These are phyloP conservation scores for Chrysemys picta DNA, from an alignment of 2,113 vertebrate species.

Conservation along the genomic window DNA sequence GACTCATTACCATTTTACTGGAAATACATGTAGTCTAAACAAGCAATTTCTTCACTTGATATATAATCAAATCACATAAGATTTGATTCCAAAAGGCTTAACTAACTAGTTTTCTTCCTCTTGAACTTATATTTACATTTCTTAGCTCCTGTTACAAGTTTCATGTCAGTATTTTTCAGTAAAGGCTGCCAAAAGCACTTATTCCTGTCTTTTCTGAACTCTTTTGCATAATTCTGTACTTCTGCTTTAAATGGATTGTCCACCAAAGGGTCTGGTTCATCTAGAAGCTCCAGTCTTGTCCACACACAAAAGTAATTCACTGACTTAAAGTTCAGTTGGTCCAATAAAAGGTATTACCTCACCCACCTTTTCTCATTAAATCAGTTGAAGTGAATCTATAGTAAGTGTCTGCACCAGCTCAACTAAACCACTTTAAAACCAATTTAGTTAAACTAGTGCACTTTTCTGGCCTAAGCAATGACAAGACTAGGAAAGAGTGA, in stretches of 20 bases:
- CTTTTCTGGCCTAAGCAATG: neutral
- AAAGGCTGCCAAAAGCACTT: slow-evolving; percentile 21
- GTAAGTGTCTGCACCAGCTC: neutral
- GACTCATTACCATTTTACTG: neutral
- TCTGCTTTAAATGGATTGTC: neutral
- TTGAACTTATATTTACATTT: slow-evolving; percentile 9
- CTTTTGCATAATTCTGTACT: neutral
- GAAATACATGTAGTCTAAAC: slow-evolving; percentile 16
- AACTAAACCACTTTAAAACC: neutral
- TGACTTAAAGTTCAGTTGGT: neutral
- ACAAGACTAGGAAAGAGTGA: neutral
- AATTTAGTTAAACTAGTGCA: neutral
- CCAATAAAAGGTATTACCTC: neutral
- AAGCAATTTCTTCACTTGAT: slow-evolving; percentile 16
- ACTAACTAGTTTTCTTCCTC: slow-evolving; percentile 20
- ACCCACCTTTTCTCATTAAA: neutral
- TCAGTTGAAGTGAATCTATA: neutral
- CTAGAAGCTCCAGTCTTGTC: neutral
- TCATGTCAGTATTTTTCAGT: slow-evolving; percentile 13
- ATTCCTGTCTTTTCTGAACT: neutral
- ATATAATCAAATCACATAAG: neutral
- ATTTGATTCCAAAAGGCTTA: slow-evolving; percentile 18
- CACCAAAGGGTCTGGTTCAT: neutral
- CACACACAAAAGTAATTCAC: neutral
- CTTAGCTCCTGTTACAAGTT: slow-evolving; percentile 6